phyloP scores from a whole-genome alignment of 2,113 vertebrate genomes.

The Epinephelus lanceolatus region DNA sequence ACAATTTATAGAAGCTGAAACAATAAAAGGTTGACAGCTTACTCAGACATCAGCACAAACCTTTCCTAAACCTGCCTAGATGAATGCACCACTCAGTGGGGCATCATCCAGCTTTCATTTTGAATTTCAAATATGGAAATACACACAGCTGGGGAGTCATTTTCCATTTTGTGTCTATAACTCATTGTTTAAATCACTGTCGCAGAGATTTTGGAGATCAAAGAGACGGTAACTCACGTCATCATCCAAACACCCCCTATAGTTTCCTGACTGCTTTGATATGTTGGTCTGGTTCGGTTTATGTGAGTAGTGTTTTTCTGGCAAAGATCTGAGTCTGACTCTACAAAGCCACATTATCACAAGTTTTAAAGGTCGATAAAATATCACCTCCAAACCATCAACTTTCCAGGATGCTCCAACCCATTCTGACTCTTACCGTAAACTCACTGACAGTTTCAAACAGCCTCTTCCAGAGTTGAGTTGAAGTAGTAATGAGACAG shows the following conservation, averaged over 20 bases:
- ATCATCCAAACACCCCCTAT: not conserved
- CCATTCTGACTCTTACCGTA: not conserved
- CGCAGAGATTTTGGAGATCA: too few species aligned
- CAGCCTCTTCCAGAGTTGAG: conserved; percentile 6
- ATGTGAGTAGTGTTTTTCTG: not conserved
- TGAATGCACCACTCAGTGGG: not conserved
- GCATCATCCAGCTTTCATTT: not conserved
- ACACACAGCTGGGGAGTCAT: not conserved
- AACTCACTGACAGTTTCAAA: not conserved
- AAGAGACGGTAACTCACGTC: not conserved
- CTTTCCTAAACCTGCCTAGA: not conserved
- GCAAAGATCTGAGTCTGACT: not conserved
- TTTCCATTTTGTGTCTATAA: not conserved
- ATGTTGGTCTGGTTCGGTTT: not conserved
- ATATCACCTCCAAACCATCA: not conserved
- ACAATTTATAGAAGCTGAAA: not conserved
- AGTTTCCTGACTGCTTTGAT: not conserved
- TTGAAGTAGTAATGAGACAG: conserved; percentile 54
- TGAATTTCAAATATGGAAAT: not conserved
- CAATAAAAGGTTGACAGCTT: not conserved
- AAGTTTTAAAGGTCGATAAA: not conserved
- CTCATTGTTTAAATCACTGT: too few species aligned
- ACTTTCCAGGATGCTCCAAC: not conserved
- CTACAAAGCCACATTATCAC: not conserved
- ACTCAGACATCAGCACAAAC: not conserved